Conservation (phyloP, 2,888 invertebrate genomes). For the Neria commutata region DNA sequence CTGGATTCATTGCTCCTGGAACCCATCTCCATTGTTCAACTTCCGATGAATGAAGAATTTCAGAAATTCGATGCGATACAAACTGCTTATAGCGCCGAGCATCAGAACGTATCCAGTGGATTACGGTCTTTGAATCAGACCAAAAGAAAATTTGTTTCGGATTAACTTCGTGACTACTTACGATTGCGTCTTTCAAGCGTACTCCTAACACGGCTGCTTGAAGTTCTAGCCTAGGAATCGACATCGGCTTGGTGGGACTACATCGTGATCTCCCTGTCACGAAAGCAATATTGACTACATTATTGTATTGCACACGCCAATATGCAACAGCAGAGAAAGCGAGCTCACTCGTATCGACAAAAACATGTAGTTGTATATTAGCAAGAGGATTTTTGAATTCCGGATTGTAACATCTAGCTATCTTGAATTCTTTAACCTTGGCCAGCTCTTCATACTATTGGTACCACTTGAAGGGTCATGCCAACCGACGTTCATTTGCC, state of each 20-base stretch:
- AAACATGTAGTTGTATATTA: background rate
- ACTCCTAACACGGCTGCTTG: background rate
- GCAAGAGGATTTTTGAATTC: background rate
- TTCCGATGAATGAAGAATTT: too few species aligned
- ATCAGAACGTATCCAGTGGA: background rate
- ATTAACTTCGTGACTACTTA: background rate
- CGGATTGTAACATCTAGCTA: background rate
- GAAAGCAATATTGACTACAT: background rate
- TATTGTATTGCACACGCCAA: background rate
- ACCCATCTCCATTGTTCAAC: too few species aligned
- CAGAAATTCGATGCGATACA: background rate
- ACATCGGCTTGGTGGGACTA: background rate
- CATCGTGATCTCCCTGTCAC: background rate
- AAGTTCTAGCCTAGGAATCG: background rate
- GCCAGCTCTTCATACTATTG: background rate
- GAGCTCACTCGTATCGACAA: background rate
- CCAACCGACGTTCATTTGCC: background rate
- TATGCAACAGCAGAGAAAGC: background rate
- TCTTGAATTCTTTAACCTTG: background rate
- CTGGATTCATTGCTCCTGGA: too few species aligned
- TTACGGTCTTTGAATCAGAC: background rate
- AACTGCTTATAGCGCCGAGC: background rate
- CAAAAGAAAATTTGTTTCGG: background rate
- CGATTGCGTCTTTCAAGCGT: background rate
- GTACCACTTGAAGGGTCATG: background rate